phyloP scores from a whole-genome alignment of 2,888 invertebrate genomes.

The Thera obeliscata region DNA sequence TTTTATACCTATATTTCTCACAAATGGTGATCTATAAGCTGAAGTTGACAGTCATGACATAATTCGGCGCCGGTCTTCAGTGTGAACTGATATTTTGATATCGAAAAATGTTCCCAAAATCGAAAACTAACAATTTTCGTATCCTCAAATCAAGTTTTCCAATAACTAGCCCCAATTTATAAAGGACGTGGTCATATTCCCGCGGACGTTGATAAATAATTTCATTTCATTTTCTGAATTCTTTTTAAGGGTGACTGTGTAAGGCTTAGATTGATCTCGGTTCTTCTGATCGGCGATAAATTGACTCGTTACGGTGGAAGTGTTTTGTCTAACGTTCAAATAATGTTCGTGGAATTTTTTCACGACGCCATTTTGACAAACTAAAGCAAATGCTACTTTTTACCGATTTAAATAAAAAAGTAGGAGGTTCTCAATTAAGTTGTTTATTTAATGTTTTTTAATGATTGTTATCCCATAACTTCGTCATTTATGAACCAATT shows the following conservation, averaged over 20 bases:
- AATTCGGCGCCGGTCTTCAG: too few species aligned
- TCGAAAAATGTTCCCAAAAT: conserved; percentile 17
- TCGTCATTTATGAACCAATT: too few species aligned
- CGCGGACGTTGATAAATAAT: conserved; percentile 73
- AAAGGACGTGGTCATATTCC: conserved; percentile 50
- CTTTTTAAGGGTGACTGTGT: conserved; percentile 39
- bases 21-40: too few species aligned
- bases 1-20: too few species aligned
- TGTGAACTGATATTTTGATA: neutral
- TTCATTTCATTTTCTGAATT: conserved; percentile 65
- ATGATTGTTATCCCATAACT: too few species aligned
- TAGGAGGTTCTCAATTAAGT: too few species aligned
- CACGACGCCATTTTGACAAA: too few species aligned
- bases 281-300: conserved; percentile 21
- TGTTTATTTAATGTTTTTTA: too few species aligned
- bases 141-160: conserved; percentile 53
- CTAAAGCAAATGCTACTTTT: too few species aligned
- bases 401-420: too few species aligned
- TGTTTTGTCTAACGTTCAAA: neutral
- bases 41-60: too few species aligned
- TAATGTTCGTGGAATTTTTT: neutral
- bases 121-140: conserved; percentile 40
- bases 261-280: conserved; percentile 29
- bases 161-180: conserved; percentile 65
- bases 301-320: conserved; percentile 7